These are phyloP conservation scores for Drosophila mulleri DNA, from an alignment of 2,888 invertebrate species.

Conservation along the genomic window DNA sequence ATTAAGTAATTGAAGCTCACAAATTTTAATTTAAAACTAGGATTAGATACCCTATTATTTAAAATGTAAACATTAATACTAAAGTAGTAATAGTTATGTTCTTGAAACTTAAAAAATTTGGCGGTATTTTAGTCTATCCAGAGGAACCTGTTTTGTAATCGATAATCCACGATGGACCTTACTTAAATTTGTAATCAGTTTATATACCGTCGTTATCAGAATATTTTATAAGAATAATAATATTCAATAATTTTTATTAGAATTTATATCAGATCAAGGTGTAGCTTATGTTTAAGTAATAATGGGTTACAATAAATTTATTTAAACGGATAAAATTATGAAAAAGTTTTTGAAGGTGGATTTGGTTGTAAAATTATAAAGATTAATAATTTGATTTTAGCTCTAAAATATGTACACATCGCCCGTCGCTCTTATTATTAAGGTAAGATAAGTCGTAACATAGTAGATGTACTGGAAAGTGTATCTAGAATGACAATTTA, in stretches of 20 bases:
- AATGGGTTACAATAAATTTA: conserved; percentile 89
- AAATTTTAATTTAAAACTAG: neutral
- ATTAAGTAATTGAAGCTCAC: neutral
- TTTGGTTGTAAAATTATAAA: conserved; percentile 87
- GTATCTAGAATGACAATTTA: conserved; percentile 87
- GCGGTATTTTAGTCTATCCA: conserved; percentile 3
- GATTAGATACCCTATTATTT: conserved; percentile 4
- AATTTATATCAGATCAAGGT: conserved; percentile 87
- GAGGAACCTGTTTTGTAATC: conserved; percentile 2
- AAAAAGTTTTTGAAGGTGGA: conserved; percentile 87
- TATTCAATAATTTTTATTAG: conserved; percentile 44
- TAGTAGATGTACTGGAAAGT: conserved; percentile 84
- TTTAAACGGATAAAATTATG: conserved; percentile 85
- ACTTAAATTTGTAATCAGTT: conserved; percentile 39
- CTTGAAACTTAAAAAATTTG: conserved; percentile 6
- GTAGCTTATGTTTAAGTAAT: conserved; percentile 88
- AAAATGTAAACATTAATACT: neutral
- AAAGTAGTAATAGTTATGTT: neutral
- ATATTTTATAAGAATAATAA: conserved; percentile 9
- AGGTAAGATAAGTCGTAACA: conserved; percentile 18
- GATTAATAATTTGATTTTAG: conserved; percentile 86
- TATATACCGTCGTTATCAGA: conserved; percentile 11
- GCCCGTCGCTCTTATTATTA: conserved; percentile 11
- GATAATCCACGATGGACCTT: conserved; percentile 4
- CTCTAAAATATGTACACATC: conserved; percentile 85